Evolutionary conservation across 35 echinoderm and acorn worm genomes (phyloP).

Genomic region (Holothuria glaberrima): DNA sequence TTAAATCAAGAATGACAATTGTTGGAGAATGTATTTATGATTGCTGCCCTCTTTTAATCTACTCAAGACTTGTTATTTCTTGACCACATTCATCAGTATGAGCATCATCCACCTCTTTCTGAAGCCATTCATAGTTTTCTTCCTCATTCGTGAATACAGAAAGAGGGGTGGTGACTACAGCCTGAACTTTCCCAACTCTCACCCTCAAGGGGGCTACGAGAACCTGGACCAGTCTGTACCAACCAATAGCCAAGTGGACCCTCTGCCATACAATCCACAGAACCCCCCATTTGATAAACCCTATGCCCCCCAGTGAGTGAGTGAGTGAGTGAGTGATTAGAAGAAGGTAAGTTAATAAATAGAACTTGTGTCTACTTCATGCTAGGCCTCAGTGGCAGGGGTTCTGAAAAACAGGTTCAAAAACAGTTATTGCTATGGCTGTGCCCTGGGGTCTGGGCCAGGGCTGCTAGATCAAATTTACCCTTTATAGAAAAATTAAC

Average conservation of each 20-base stretch:
- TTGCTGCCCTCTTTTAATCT: background rate
- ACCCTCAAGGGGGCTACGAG: conserved; percentile 71
- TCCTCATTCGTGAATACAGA: conserved; percentile 71
- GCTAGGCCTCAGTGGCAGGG: too few species aligned
- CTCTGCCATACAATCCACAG: conserved; percentile 66
- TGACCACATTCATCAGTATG: conserved; percentile 67
- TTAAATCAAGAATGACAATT: too few species aligned
- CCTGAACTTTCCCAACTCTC: conserved; percentile 69
- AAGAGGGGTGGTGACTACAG: conserved; percentile 80
- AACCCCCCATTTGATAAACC: conserved; percentile 48
- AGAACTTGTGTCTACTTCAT: background rate
- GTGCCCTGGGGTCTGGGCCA: too few species aligned
- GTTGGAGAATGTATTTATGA: too few species aligned
- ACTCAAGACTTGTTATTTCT: background rate
- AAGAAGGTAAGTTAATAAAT: background rate
- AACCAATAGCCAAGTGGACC: conserved; percentile 89
- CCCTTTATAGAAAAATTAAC: too few species aligned
- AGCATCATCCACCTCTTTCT: conserved; percentile 85
- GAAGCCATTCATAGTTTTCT: conserved; percentile 80
- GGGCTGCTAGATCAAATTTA: too few species aligned
- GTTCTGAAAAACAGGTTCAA: too few species aligned
- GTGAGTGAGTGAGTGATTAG: too few species aligned
- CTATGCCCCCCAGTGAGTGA: conserved; percentile 38
- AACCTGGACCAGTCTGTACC: conserved; percentile 95
- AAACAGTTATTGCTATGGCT: too few species aligned